Evolutionary conservation across 2,797 vertebrate species (phyloP).

Genomic region (Xenopus petersii): DNA sequence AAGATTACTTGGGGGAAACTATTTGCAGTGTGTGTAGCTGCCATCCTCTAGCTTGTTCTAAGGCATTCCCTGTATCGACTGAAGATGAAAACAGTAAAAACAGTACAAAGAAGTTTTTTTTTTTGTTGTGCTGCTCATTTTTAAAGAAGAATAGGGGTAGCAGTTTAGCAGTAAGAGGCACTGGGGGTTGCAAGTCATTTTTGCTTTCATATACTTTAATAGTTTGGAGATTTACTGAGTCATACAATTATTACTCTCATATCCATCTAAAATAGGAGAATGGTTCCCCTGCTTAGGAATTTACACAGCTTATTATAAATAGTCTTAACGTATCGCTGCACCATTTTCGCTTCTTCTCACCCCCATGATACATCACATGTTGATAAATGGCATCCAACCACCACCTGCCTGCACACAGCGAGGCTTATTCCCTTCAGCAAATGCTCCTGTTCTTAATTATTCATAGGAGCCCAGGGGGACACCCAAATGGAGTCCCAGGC

Average conservation of each 20-base stretch:
- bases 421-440: constrained; percentile 27
- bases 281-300: constrained; percentile 43
- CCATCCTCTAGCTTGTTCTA: too few species aligned
- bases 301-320: constrained; percentile 50
- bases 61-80: too few species aligned
- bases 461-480: not conserved
- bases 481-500: constrained; percentile 12
- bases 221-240: not conserved
- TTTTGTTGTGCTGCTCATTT: too few species aligned
- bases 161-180: too few species aligned
- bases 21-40: too few species aligned
- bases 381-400: constrained; percentile 34
- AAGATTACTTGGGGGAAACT: too few species aligned
- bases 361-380: constrained; percentile 6
- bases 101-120: too few species aligned
- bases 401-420: constrained; percentile 30
- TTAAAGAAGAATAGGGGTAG: too few species aligned
- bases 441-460: constrained; percentile 24
- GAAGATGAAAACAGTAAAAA: too few species aligned
- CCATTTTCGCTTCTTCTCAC: constrained; percentile 39
- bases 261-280: constrained; percentile 60
- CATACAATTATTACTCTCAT: constrained; percentile 25
- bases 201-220: too few species aligned
- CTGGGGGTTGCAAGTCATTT: too few species aligned
- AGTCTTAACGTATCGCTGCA: constrained; percentile 37